These are phyloP conservation scores for Oligia strigilis DNA, from an alignment of 2,888 invertebrate species.

Conservation along the genomic window DNA sequence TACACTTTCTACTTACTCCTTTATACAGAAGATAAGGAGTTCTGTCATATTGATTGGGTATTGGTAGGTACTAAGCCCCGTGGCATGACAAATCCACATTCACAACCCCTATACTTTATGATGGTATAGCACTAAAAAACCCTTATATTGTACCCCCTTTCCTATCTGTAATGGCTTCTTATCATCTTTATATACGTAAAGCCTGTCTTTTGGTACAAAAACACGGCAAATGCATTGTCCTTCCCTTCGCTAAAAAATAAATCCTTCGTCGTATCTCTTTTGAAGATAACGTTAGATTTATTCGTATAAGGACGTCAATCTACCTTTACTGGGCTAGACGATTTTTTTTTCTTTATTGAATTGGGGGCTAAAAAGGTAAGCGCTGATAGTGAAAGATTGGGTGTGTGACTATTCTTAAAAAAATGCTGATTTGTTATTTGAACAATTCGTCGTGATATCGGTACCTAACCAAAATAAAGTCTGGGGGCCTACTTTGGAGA, in stretches of 20 bases:
- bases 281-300: conserved; percentile 80
- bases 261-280: conserved; percentile 69
- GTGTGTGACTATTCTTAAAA: neutral
- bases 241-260: conserved; percentile 79
- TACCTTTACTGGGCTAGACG: conserved; percentile 54
- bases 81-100: conserved; percentile 81
- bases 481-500: no score
- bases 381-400: conserved; percentile 26
- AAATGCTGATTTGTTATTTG: neutral
- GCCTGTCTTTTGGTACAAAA: conserved; percentile 77
- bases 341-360: conserved; percentile 56
- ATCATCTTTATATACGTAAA: conserved; percentile 86
- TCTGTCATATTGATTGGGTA: conserved; percentile 65
- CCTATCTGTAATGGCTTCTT: conserved; percentile 81
- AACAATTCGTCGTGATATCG: neutral
- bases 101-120: conserved; percentile 70
- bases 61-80: conserved; percentile 69
- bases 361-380: conserved; percentile 33
- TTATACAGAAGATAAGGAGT: conserved; percentile 47
- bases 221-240: conserved; percentile 81
- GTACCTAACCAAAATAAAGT: neutral
- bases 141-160: conserved; percentile 74
- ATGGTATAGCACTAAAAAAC: conserved; percentile 77
- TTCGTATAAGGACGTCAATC: conserved; percentile 72
- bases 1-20: conserved; percentile 42